A percentile compares a stretch with the other conserved stretches of the same genome.
phyloP scores from a whole-genome alignment of 2,888 invertebrate species.

The Ennomos fuscantarius region DNA sequence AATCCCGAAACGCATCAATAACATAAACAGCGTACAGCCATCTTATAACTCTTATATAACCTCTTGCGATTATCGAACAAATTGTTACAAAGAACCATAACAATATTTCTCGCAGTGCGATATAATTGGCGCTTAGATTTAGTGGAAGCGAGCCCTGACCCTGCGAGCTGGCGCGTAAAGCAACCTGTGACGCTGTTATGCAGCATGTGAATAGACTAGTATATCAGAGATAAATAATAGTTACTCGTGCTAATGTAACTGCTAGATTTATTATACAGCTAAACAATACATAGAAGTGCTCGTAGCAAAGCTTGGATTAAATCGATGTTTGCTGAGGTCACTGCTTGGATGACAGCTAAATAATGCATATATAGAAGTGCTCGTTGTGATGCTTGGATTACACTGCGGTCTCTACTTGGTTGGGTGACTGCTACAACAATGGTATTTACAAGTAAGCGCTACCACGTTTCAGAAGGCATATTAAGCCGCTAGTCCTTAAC shows the following conservation, averaged over 20 bases:
- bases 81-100: slow-evolving; percentile 31
- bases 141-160: slow-evolving; percentile 48
- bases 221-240: not conserved
- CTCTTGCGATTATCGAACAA: slow-evolving; percentile 23
- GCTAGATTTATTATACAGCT: slow-evolving; percentile 9
- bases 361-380: too few relatives aligned
- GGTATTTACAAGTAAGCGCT: too few relatives aligned
- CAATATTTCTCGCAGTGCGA: slow-evolving; percentile 45
- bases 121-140: slow-evolving; percentile 63
- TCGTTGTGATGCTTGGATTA: too few relatives aligned
- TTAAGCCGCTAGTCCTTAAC: too few relatives aligned
- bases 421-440: too few relatives aligned
- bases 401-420: too few relatives aligned
- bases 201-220: slow-evolving; percentile 14
- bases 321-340: too few relatives aligned
- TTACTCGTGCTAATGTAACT: not conserved
- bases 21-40: slow-evolving; percentile 17
- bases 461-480: too few relatives aligned
- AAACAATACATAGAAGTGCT: too few relatives aligned
- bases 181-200: slow-evolving; percentile 5
- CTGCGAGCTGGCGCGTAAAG: slow-evolving; percentile 11
- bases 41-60: slow-evolving; percentile 3
- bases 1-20: slow-evolving; percentile 9
- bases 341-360: too few relatives aligned
- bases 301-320: too few relatives aligned